Base-by-base conservation (phyloP, 1,140 invertebrate species). In the Caerostris darwini region DNA sequence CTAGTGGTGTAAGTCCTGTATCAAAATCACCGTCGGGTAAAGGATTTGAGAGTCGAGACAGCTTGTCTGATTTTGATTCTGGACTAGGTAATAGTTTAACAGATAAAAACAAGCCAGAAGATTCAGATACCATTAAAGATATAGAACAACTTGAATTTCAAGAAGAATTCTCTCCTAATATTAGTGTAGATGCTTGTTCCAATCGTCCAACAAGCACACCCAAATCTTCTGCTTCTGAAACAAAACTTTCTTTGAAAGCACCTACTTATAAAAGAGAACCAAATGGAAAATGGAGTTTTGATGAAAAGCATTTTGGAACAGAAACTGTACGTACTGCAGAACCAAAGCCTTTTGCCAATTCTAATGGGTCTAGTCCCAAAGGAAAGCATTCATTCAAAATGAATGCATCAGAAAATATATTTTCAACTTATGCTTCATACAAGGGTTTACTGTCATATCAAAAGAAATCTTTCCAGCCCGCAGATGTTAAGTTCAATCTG, bases 111-210 rank as follows among this genome's bases (percentile, higher is more conserved):
- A 94, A 90, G 34, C 87, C 94, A 6, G 94, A 94, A 83, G 94
- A 94, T 83, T 93, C 94, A 12, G 94, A 94, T 54, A 94, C 94
- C 14, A 50, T 94, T 4, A 94, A 94, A 67, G 94, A 94, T 71
- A 5, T 91, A 5, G 94, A 94, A n/a, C 94, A 90, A 50, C 64
- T 94, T 77, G 89, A 85, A 82, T 93, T 90, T 53, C 77, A 58
- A n/a, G 94, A 94, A 56, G 87, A 85, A 57, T 89, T 82, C 6
- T 90, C 94, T 2, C 89, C 94, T 7, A 71, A 54, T 58, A 14
- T 57, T 2, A 93, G 5, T 88, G 56, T 61, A 19, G 83, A 61
- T 88, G n/a, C 50, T 59, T 17, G 10, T 19, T 10, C 54, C 57
- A 69, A 34, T 50, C 53, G 50, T 1, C 19, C 69, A 17, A 69